Conservation (phyloP, 1,140 invertebrate species). For the Scylla paramamosain region DNA sequence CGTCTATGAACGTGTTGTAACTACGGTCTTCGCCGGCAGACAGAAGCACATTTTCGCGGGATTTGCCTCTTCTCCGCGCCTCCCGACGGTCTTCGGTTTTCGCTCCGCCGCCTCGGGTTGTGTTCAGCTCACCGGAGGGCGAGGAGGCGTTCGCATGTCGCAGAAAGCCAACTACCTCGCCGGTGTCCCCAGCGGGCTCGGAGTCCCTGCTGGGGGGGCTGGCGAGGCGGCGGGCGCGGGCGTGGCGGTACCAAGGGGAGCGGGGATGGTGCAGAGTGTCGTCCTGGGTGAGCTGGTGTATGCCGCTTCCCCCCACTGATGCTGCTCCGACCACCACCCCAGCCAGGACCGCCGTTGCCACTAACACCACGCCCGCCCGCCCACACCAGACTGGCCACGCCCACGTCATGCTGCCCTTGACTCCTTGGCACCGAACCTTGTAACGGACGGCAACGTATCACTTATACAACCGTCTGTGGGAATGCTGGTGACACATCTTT, state of each 20-base stretch:
- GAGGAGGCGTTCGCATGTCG: not conserved
- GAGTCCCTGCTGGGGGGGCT: not conserved
- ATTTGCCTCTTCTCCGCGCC: not conserved
- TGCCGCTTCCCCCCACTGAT: not conserved
- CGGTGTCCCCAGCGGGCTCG: too few relatives aligned
- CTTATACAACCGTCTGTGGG: not conserved
- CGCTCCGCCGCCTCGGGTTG: not conserved
- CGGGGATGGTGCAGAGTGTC: not conserved
- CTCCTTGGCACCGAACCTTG: not conserved
- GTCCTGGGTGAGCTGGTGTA: not conserved
- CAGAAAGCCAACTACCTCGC: too few relatives aligned
- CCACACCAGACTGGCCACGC: not conserved
- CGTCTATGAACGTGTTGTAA: not conserved
- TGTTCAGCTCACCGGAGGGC: not conserved
- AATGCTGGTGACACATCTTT: not conserved
- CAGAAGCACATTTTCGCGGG: not conserved
- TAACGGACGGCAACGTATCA: not conserved
- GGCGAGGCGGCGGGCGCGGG: not conserved
- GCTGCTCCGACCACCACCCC: not conserved
- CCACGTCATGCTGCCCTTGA: not conserved
- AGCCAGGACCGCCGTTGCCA: not conserved
- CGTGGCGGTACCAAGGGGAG: constrained; percentile 10
- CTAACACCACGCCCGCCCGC: not conserved
- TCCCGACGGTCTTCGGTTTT: not conserved
- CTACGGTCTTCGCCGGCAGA: not conserved